A percentile compares a stretch with the other conserved stretches of the same genome.
phyloP scores from a whole-genome alignment of 2,888 invertebrate genomes.

The Eupithecia insigniata region DNA sequence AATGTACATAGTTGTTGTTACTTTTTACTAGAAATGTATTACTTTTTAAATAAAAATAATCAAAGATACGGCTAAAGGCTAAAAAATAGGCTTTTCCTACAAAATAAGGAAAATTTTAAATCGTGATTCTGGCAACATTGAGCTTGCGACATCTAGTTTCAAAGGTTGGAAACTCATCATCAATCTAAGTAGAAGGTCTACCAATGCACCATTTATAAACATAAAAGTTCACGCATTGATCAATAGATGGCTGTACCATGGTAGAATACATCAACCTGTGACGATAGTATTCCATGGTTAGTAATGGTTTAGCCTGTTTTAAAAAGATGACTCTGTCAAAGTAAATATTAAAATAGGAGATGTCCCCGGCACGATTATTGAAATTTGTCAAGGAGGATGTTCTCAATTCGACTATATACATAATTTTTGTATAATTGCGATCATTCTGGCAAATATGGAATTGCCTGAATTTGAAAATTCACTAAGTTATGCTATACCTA shows the following conservation, averaged over 20 bases:
- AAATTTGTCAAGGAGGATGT: no score
- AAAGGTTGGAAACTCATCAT: background rate
- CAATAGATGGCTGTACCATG: background rate
- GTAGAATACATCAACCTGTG: background rate
- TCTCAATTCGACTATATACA: no score
- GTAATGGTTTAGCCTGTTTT: background rate
- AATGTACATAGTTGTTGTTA: no score
- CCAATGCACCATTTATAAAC: background rate
- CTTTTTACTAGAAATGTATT: no score
- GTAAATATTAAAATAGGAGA: background rate
- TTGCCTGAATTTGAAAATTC: no score
- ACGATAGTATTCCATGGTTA: background rate
- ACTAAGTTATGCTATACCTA: no score
- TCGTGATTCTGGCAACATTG: slow-evolving; percentile 38
- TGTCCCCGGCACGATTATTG: no score
- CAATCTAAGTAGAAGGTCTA: background rate
- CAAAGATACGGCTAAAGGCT: no score
- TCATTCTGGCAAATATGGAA: no score
- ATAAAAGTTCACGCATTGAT: background rate
- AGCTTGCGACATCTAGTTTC: slow-evolving; percentile 40
- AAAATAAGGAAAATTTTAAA: background rate
- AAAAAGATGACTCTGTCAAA: slow-evolving; percentile 2
- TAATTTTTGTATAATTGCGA: no score
- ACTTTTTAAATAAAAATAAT: no score
- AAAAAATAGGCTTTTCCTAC: background rate